Conservation (phyloP, 1,140 invertebrate species). For the Alviniconcha marisindica region DNA sequence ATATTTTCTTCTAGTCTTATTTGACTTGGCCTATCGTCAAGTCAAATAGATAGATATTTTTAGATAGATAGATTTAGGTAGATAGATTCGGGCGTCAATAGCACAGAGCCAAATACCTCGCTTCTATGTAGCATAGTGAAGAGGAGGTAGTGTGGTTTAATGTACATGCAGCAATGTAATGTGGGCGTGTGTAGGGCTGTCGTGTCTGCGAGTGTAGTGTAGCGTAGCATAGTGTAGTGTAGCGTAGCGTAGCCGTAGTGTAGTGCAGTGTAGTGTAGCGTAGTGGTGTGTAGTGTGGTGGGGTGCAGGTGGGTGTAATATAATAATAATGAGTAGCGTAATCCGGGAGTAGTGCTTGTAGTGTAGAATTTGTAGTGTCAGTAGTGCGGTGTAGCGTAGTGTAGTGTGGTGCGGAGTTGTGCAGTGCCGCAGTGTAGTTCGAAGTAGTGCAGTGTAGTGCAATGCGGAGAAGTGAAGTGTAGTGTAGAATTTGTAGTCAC, state of each 20-base stretch:
- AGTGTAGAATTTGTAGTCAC: constrained; percentile 29
- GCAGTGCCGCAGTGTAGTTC: constrained; percentile 15
- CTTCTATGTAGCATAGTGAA: too few species aligned
- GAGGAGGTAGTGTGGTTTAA: too few species aligned
- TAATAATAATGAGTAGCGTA: background rate
- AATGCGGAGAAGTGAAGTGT: constrained; percentile 38
- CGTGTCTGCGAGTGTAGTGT: constrained; percentile 17
- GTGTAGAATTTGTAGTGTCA: constrained; percentile 29
- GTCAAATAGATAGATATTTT: too few species aligned
- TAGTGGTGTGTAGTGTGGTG: constrained; percentile 30
- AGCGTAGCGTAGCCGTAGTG: constrained; percentile 33
- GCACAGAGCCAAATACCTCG: too few species aligned
- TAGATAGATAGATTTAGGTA: too few species aligned
- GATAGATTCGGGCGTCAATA: too few species aligned
- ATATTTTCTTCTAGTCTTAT: too few species aligned
- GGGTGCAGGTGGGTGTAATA: background rate
- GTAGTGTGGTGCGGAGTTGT: constrained; percentile 19
- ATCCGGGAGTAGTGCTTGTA: background rate
- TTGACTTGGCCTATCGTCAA: too few species aligned
- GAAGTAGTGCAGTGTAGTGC: constrained; percentile 29
- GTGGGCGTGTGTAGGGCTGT: constrained; percentile 21
- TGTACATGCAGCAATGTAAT: too few species aligned
- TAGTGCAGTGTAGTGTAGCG: constrained; percentile 26
- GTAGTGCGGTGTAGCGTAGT: constrained; percentile 17
- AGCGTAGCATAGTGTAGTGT: constrained; percentile 36